These are phyloP conservation scores for Dryobotodes eremita DNA, from an alignment of 2,888 invertebrate genomes.

Conservation along the genomic window DNA sequence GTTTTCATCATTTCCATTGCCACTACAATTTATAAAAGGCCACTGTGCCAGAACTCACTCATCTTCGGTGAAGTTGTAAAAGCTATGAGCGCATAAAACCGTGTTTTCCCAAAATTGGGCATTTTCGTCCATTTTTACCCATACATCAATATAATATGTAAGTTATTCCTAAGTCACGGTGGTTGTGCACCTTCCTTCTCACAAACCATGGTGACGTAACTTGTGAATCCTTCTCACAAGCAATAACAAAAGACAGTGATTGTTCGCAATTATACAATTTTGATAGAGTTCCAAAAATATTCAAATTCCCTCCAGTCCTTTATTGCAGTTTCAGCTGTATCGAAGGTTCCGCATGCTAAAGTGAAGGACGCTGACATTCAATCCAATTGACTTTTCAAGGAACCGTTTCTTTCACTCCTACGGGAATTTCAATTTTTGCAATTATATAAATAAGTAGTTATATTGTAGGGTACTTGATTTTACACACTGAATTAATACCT, in stretches of 20 bases:
- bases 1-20: not conserved
- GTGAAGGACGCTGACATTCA: not conserved
- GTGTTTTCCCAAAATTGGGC: too few relatives aligned
- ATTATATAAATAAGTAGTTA: not conserved
- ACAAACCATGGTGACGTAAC: too few relatives aligned
- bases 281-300: slow-evolving; percentile 5
- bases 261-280: too few relatives aligned
- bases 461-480: not conserved
- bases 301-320: not conserved
- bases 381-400: slow-evolving; percentile 11
- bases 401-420: not conserved
- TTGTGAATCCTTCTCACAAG: too few relatives aligned
- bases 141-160: too few relatives aligned
- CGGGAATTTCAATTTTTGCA: not conserved
- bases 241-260: too few relatives aligned
- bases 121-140: too few relatives aligned
- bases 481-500: too few relatives aligned
- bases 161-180: too few relatives aligned
- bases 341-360: slow-evolving; percentile 14
- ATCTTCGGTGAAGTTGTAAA: not conserved
- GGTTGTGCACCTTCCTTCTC: too few relatives aligned
- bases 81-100: too few relatives aligned
- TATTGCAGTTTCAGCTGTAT: slow-evolving; percentile 12
- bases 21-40: not conserved
- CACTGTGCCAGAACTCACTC: not conserved